Conservation (phyloP, 2,797 vertebrate species). For the Lagocephalus sceleratus region DNA sequence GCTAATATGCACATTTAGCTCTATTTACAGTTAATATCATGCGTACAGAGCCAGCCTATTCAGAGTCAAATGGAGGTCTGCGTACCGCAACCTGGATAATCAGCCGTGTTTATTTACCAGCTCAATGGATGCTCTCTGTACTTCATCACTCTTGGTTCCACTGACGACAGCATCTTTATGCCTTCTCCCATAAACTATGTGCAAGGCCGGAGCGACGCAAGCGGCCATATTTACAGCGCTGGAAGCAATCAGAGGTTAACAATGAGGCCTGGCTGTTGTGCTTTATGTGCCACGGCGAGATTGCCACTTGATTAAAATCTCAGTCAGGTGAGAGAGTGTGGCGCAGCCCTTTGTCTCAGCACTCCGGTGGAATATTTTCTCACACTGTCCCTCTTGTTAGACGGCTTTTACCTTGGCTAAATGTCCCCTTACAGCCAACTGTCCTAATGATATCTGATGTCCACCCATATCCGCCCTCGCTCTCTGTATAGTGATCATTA, state of each 20-base stretch:
- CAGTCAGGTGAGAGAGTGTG: conserved; percentile 57
- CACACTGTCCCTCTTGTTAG: conserved; percentile 34
- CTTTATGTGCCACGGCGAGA: conserved; percentile 68
- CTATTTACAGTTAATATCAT: conserved; percentile 43
- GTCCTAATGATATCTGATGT: conserved; percentile 26
- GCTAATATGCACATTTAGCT: conserved; percentile 34
- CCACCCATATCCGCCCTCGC: neutral
- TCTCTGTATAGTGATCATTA: neutral
- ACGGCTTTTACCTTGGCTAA: conserved; percentile 32
- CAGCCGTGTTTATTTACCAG: conserved; percentile 67
- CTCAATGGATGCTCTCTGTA: conserved; percentile 29
- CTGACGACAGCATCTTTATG: conserved; percentile 34
- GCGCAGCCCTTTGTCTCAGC: conserved; percentile 31
- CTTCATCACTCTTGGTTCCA: conserved; percentile 52
- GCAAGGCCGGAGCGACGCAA: conserved; percentile 60
- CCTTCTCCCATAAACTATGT: conserved; percentile 62
- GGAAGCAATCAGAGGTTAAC: conserved; percentile 74
- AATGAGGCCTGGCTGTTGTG: conserved; percentile 59
- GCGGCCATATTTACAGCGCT: conserved; percentile 70
- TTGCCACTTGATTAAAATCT: conserved; percentile 75
- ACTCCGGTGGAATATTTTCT: conserved; percentile 31
- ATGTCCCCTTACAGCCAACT: conserved; percentile 19
- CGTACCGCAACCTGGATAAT: conserved; percentile 19
- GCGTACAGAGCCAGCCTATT: conserved; percentile 1
- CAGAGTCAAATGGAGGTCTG: conserved; percentile 9